Conservation (phyloP, 2,888 invertebrate species). For the Neocrepidodera transversa region DNA sequence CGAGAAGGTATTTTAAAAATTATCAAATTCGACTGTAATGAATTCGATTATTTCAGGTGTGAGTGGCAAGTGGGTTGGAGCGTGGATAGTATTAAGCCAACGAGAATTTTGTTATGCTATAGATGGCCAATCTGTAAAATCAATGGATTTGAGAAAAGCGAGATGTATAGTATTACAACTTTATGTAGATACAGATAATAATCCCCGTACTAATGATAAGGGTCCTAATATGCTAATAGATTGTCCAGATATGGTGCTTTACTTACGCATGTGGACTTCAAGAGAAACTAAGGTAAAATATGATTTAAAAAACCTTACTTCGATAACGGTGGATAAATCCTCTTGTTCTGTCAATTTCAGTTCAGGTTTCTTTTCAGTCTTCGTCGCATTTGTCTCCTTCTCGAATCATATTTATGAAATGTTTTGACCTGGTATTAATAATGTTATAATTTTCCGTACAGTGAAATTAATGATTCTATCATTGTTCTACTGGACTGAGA, state of each 20-base stretch:
- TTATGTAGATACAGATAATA: slow-evolving; percentile 64
- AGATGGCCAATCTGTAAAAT: slow-evolving; percentile 65
- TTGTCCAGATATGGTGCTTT: slow-evolving; percentile 71
- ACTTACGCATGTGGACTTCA: slow-evolving; percentile 75
- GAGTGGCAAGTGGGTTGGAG: slow-evolving; percentile 78
- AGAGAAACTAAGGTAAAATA: slow-evolving; percentile 71
- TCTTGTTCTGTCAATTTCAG: too few species aligned
- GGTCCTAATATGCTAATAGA: slow-evolving; percentile 73
- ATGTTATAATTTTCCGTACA: too few species aligned
- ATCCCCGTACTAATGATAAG: slow-evolving; percentile 63
- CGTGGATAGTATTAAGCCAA: slow-evolving; percentile 79
- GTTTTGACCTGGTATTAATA: too few species aligned
- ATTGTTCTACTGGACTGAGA: too few species aligned
- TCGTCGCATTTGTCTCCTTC: too few species aligned
- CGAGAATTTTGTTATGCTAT: slow-evolving; percentile 69
- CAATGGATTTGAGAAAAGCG: slow-evolving; percentile 80
- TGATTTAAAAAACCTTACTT: too few species aligned
- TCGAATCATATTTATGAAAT: too few species aligned
- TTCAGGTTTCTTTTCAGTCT: too few species aligned
- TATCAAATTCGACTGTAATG: too few species aligned
- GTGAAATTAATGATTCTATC: too few species aligned
- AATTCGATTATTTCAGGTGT: slow-evolving; percentile 63
- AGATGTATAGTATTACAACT: slow-evolving; percentile 70
- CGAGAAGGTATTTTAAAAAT: slow-evolving; percentile 62
- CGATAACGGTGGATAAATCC: too few species aligned